Evolutionary conservation across 2,888 invertebrate genomes (phyloP), one percentile per base, ranked within the genome.

Genomic region (Pterobdella sp.): DNA sequence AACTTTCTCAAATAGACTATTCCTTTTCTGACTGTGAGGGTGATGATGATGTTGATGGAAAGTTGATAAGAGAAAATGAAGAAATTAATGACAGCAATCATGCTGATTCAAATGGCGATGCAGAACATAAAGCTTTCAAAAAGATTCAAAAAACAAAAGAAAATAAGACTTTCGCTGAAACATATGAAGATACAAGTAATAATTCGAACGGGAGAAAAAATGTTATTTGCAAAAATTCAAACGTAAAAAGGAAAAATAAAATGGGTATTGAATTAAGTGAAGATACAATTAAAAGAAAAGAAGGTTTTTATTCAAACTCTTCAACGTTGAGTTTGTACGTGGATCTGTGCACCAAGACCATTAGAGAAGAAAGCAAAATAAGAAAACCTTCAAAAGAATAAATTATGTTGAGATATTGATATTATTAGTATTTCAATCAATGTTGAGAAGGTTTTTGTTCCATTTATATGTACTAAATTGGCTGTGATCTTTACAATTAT

Each of bases 331-430:
- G 89, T 0, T 88, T 89, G 22, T 93, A 92, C 82, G 90, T 94
- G 71, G 91, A 93, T 79, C 86, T 89, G 72, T 92, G 93, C n/a
- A 91, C 92, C n/a, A 88, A 89, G 76, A 93, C 93, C 1, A 93
- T 94, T 80, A 93, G 93, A 84, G 91, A 91, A 2, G 94, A 94
- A 83, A 93, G 93, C 1, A 91, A 93, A 82, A 86, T 93, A 68
- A 87, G 92, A 78, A 90, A 42, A 18, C 18, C 42, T 42, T 42
- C 18, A 14, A 18, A 18, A 7, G 42, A 42, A n/a, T n/a, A n/a
- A n/a, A n/a, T n/a, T n/a, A n/a, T n/a, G n/a, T n/a, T n/a, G n/a
- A 42, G 42, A 14, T 42, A 42, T 42, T 42, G 42, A 42, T 42
- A 42, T 18, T 14, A 42, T 42, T 18, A 42, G 18, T 42, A 42